Base-by-base conservation (phyloP, 2,888 invertebrate genomes). In the Acleris sparsana region DNA sequence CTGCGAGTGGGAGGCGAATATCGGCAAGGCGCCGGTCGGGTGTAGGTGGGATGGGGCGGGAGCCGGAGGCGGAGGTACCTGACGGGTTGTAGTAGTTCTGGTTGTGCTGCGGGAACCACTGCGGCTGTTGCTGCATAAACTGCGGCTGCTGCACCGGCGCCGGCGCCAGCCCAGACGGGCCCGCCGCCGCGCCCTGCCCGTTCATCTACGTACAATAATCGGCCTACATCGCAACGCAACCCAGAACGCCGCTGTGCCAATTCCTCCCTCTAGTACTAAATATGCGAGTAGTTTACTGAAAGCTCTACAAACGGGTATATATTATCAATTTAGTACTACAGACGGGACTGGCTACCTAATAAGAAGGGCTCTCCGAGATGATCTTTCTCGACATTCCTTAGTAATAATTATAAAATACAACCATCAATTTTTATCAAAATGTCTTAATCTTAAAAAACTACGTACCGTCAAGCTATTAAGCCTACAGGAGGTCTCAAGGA, bases 71-170 rank as follows among this genome's bases (percentile, higher is more conserved):
- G 33, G 13, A 39, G 39, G 3, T 57, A 89, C 92, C 90, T 22
- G 85, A 86, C 22, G 88, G 93, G 72, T 89, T 90, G 79, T 93
- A 93, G 72, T 90, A 92, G 76, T 86, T 88, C 76, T 89, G 92
- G 0, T 86, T 89, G 5, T 89, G 90, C 69, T 93, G 93, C 67
- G 87, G 93, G 79, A 92, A 94, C 89, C 93, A 94, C 87, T 93
- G 94, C 77, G 93, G 95, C 86, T 84, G 95, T 79, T 94, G 94
- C 71, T 93, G 91, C 86, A 91, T 85, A 84, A 89, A 90, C 79
- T 89, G 91, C 67, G 89, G 92, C 74, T 89, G 92, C 74, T 89
- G 90, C 80, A 93, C 76, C 82, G 93, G 79, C 84, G 90, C 73
- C 76, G 92, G 75, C 78, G 90, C 72, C 92, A 93, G 69, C 75